These are phyloP conservation scores for Martes martes DNA, from an alignment of 2,113 vertebrate genomes.

Conservation along the genomic window DNA sequence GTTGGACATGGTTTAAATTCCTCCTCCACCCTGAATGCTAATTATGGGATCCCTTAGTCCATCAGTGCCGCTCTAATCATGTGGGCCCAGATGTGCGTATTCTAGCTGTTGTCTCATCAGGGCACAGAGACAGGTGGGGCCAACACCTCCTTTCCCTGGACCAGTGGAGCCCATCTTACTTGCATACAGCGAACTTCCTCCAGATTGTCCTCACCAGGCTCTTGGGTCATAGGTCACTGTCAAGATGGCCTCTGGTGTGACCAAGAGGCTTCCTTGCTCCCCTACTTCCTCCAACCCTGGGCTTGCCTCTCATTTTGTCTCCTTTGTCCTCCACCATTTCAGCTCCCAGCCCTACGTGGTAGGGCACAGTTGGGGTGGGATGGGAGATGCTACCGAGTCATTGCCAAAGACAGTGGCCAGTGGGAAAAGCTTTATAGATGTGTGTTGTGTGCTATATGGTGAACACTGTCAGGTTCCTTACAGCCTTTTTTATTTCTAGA, in stretches of 20 bases:
- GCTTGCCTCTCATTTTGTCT: accelerated
- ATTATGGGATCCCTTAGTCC: not conserved
- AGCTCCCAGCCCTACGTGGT: not conserved
- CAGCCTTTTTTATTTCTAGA: not conserved
- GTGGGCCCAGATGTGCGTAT: not conserved
- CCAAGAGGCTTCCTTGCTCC: not conserved
- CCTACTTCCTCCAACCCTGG: not conserved
- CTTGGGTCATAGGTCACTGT: not conserved
- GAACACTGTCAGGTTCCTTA: not conserved
- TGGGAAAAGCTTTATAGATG: not conserved
- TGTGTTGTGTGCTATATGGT: not conserved
- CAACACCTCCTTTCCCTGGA: not conserved
- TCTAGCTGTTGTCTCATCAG: not conserved
- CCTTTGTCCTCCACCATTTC: not conserved
- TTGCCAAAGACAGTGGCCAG: not conserved
- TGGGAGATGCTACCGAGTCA: not conserved
- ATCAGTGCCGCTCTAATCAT: not conserved
- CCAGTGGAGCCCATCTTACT: accelerated
- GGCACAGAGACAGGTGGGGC: not conserved
- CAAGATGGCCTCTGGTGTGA: not conserved
- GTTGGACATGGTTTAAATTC: not conserved
- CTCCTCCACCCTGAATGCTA: not conserved
- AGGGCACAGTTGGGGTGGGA: not conserved
- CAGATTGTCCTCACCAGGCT: not conserved
- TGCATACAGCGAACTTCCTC: not conserved